phyloP scores from a whole-genome alignment of 2,888 invertebrate species.

The Synergus gifuensis region DNA sequence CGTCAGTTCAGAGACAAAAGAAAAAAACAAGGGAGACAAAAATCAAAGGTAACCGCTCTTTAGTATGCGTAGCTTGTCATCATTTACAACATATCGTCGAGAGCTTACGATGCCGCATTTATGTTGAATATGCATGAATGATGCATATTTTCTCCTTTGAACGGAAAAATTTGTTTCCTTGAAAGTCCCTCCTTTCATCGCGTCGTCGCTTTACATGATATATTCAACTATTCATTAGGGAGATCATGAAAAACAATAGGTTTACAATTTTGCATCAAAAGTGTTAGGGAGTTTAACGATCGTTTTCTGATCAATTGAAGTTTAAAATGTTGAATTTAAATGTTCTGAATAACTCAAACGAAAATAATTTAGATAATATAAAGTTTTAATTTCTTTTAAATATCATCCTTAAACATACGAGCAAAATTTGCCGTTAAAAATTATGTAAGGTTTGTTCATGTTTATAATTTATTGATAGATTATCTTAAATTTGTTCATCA shows the following conservation, averaged over 20 bases:
- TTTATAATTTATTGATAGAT: too few species aligned
- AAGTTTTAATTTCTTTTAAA: too few species aligned
- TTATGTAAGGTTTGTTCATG: too few species aligned
- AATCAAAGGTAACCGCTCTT: conserved; percentile 28
- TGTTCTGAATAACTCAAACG: too few species aligned
- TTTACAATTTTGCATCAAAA: conserved; percentile 24
- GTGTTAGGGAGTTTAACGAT: not conserved
- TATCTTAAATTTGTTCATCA: too few species aligned
- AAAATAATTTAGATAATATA: too few species aligned
- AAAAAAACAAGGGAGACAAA: conserved; percentile 3
- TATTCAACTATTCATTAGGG: not conserved
- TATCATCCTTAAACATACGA: too few species aligned
- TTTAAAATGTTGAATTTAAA: not conserved
- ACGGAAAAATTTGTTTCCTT: conserved; percentile 36
- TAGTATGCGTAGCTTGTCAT: conserved; percentile 27
- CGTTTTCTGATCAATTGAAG: not conserved
- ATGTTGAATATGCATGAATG: conserved; percentile 23
- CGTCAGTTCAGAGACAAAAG: not conserved
- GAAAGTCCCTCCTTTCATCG: not conserved
- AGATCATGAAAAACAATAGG: conserved; percentile 33
- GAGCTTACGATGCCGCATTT: conserved; percentile 21
- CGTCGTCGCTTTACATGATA: conserved; percentile 24
- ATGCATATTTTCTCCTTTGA: conserved; percentile 37
- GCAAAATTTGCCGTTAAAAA: too few species aligned
- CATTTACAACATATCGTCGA: conserved; percentile 29